Evolutionary conservation across 2,888 invertebrate genomes (phyloP).

Genomic region (Eupithecia exiguata): DNA sequence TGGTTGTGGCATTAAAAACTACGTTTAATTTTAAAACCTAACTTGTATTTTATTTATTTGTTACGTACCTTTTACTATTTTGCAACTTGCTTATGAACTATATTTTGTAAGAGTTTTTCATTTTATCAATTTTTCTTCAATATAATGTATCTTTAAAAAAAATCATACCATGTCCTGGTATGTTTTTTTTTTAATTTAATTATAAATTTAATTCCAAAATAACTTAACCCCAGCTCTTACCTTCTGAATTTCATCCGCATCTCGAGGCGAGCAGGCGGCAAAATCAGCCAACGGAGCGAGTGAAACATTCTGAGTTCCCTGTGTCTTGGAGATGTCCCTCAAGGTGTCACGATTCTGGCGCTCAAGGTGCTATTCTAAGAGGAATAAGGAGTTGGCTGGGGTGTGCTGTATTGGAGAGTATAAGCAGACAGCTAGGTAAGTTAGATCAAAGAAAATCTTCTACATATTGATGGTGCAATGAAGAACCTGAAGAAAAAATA

Average conservation of each 20-base stretch:
- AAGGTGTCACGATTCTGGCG: conserved; percentile 34
- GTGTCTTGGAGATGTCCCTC: conserved; percentile 34
- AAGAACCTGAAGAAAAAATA: no score
- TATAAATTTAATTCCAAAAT: background rate
- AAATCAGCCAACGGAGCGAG: conserved; percentile 29
- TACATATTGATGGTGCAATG: no score
- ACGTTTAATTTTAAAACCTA: no score
- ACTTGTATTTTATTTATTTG: no score
- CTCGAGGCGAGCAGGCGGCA: conserved; percentile 17
- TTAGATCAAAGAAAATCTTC: background rate
- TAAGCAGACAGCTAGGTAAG: background rate
- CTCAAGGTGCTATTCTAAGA: conserved; percentile 24
- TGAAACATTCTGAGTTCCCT: conserved; percentile 31
- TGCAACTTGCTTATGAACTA: no score
- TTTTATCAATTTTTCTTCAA: no score
- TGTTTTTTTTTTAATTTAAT: no score
- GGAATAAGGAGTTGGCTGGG: background rate
- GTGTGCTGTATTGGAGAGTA: background rate
- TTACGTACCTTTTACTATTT: no score
- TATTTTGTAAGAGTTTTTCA: no score
- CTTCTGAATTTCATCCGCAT: background rate
- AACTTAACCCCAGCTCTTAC: background rate
- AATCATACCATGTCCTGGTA: background rate
- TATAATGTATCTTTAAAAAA: no score
- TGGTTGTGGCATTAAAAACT: no score